Percentiles rank a stretch among this genome's conserved stretches.
These are phyloP conservation scores for Antheraea assamensis DNA, from an alignment of 2,888 invertebrate species.

Conservation along the genomic window DNA sequence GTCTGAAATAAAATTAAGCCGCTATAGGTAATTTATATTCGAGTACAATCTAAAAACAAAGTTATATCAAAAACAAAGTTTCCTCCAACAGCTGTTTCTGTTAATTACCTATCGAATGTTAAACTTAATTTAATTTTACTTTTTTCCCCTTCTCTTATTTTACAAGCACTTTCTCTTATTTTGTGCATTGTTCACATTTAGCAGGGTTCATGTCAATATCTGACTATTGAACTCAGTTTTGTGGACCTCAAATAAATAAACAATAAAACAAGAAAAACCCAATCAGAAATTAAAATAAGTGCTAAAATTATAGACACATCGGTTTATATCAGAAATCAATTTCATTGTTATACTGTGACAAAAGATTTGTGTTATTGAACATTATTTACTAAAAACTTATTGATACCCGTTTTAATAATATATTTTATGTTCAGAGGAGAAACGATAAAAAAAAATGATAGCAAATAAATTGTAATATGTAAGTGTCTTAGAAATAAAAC, in stretches of 20 bases:
- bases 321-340: neutral
- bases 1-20: constrained; percentile 64
- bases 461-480: too few relatives aligned
- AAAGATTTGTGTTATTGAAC: neutral
- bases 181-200: too few relatives aligned
- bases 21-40: neutral
- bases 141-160: too few relatives aligned
- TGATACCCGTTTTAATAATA: too few relatives aligned
- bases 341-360: neutral
- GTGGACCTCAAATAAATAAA: too few relatives aligned
- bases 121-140: too few relatives aligned
- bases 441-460: neutral
- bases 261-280: neutral
- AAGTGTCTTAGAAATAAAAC: too few relatives aligned
- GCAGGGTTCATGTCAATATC: too few relatives aligned
- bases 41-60: neutral
- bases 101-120: too few relatives aligned
- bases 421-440: neutral
- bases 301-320: neutral
- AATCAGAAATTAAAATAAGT: neutral
- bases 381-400: too few relatives aligned
- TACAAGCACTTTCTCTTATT: too few relatives aligned
- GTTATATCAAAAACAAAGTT: neutral
- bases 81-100: neutral
- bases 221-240: too few relatives aligned